These are phyloP conservation scores for Danionella dracula DNA, from an alignment of 2,797 vertebrate genomes.

Conservation along the genomic window DNA sequence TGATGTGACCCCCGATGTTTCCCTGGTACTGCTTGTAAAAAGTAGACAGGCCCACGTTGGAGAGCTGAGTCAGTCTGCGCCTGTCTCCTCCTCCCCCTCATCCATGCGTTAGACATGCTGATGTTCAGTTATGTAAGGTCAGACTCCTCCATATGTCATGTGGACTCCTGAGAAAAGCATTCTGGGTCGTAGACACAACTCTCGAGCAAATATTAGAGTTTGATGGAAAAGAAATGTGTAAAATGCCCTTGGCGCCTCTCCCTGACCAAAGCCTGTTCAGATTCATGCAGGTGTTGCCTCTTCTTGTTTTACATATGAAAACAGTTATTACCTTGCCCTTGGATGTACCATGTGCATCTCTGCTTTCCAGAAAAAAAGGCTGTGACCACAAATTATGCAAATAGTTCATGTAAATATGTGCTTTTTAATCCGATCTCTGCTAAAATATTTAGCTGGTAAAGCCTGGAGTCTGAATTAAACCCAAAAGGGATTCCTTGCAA, in stretches of 20 bases:
- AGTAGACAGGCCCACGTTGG: background rate
- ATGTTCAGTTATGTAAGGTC: slow-evolving; percentile 52
- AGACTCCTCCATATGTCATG: slow-evolving; percentile 40
- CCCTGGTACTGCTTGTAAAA: background rate
- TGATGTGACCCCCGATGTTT: no score
- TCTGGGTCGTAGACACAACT: slow-evolving; percentile 31
- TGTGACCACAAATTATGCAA: slow-evolving; percentile 52
- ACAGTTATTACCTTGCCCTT: slow-evolving; percentile 55
- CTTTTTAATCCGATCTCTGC: slow-evolving; percentile 54
- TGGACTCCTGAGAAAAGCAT: slow-evolving; percentile 6
- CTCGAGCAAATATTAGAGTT: slow-evolving; percentile 42
- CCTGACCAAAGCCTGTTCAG: slow-evolving; percentile 29
- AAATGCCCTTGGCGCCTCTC: slow-evolving; percentile 43
- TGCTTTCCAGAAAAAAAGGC: slow-evolving; percentile 47
- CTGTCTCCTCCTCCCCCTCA: background rate
- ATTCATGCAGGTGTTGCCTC: slow-evolving; percentile 14
- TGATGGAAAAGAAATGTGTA: slow-evolving; percentile 47
- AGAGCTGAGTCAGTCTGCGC: background rate
- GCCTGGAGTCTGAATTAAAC: slow-evolving; percentile 53
- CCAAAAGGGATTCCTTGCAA: slow-evolving; percentile 63
- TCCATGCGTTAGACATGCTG: slow-evolving; percentile 7
- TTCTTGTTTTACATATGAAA: slow-evolving; percentile 43
- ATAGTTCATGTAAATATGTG: slow-evolving; percentile 69
- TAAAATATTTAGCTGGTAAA: slow-evolving; percentile 54
- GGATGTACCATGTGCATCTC: slow-evolving; percentile 60